Evolutionary conservation across 2,888 invertebrate species (phyloP).

Genomic region (Drosophila nr. perissopoda): DNA sequence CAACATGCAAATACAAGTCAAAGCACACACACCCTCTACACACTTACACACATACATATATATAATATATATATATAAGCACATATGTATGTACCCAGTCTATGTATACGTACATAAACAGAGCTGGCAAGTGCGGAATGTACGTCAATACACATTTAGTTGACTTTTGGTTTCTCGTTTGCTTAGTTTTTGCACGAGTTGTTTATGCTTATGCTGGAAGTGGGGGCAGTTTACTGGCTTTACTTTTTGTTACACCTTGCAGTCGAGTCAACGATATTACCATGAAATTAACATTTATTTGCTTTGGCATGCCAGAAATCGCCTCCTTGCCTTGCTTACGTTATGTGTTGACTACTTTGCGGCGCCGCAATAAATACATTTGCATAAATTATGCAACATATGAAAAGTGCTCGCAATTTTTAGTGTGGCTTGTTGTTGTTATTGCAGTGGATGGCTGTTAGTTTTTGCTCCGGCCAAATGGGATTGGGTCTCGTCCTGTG

Average conservation of each 20-base stretch:
- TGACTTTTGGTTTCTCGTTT: conserved; percentile 63
- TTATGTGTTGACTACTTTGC: conserved; percentile 39
- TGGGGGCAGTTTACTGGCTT: conserved; percentile 1
- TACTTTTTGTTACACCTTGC: conserved; percentile 60
- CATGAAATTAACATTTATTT: conserved; percentile 79
- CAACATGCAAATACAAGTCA: conserved; percentile 58
- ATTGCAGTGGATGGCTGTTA: conserved; percentile 28
- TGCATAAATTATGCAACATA: conserved; percentile 72
- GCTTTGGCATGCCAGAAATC: conserved; percentile 35
- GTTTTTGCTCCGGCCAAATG: conserved; percentile 27
- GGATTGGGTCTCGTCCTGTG: conserved; percentile 1
- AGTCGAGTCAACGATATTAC: conserved; percentile 66
- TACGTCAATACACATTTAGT: conserved; percentile 60
- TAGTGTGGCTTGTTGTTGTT: conserved; percentile 28
- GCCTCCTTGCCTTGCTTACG: neutral
- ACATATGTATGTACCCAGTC: neutral
- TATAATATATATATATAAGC: neutral
- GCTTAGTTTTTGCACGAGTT: conserved; percentile 29
- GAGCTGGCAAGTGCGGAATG: conserved; percentile 24
- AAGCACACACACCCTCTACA: conserved; percentile 22
- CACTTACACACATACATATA: neutral
- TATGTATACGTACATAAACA: neutral
- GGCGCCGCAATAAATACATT: conserved; percentile 72
- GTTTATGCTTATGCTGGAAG: conserved; percentile 27
- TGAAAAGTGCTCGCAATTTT: conserved; percentile 41